phyloP scores from a whole-genome alignment of 2,888 invertebrate genomes.

The Gisinianus flammeolus region DNA sequence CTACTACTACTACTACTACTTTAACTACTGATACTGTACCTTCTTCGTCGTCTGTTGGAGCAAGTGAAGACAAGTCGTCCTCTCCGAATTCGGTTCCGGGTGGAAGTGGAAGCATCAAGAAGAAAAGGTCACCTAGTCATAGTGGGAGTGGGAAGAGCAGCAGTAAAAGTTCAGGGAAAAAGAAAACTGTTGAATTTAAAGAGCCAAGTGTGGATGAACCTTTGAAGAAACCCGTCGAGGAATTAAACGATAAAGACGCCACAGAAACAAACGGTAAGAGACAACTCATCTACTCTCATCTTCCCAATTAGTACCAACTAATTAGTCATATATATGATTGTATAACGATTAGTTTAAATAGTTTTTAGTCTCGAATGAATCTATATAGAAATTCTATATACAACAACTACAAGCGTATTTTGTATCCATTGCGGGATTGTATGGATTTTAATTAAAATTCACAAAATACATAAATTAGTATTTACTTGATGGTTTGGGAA shows the following conservation, averaged over 20 bases:
- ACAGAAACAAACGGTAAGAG: constrained; percentile 21
- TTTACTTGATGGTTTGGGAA: no score
- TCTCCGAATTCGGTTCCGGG: no score
- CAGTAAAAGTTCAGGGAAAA: constrained; percentile 23
- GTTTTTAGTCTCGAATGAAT: no score
- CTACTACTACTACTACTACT: not conserved
- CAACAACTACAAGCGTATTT: no score
- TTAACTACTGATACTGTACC: not conserved
- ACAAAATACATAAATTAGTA: no score
- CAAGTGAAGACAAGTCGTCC: not conserved
- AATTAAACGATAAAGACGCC: not conserved
- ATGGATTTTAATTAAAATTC: no score
- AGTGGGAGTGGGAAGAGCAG: not conserved
- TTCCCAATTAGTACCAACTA: not conserved
- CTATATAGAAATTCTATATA: no score
- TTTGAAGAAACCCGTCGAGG: not conserved
- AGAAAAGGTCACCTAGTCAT: constrained; percentile 33
- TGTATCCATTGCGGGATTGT: no score
- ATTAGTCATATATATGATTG: not conserved
- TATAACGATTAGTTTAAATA: no score
- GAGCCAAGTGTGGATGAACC: constrained; percentile 33
- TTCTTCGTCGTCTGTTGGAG: not conserved
- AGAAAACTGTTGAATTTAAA: constrained; percentile 33
- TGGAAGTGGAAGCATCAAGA: constrained; percentile 13
- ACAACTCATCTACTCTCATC: not conserved